Percentiles rank a stretch among this genome's conserved stretches.
Evolutionary conservation across 1,140 invertebrate genomes (phyloP).

Genomic region (Drosophila setifemur): DNA sequence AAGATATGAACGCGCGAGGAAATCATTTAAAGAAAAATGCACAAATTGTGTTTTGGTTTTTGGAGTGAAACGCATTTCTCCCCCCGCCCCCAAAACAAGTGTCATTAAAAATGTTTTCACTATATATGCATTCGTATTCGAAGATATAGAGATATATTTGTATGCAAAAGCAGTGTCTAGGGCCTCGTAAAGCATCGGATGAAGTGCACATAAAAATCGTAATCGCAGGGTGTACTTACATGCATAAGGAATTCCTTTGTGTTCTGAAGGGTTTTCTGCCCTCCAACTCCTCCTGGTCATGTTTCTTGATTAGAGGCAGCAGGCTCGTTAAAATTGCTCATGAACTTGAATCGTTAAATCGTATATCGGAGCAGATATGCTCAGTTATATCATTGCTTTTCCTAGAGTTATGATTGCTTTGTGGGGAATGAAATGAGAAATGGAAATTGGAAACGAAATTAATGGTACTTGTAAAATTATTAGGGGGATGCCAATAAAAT

Average conservation of each 20-base stretch:
- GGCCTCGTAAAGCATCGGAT: constrained; percentile 56
- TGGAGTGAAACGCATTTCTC: constrained; percentile 28
- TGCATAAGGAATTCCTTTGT: constrained; percentile 51
- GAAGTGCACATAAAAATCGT: constrained; percentile 72
- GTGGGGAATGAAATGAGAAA: constrained; percentile 7
- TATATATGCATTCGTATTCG: background rate
- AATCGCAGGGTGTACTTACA: constrained; percentile 65
- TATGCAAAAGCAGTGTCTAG: constrained; percentile 69
- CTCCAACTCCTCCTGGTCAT: constrained; percentile 9
- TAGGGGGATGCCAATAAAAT: background rate
- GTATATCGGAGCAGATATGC: constrained; percentile 50
- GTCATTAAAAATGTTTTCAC: constrained; percentile 61
- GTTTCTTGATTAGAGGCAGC: constrained; percentile 44
- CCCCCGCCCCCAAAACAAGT: too few relatives aligned
- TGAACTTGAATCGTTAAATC: constrained; percentile 65
- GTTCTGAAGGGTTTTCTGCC: background rate
- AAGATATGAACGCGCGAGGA: constrained; percentile 60
- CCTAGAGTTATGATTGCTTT: constrained; percentile 34
- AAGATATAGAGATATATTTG: constrained; percentile 33
- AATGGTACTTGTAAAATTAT: constrained; percentile 29
- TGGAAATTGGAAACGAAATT: constrained; percentile 5
- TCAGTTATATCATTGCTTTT: constrained; percentile 10
- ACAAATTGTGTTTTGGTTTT: constrained; percentile 57
- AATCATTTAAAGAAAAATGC: constrained; percentile 70
- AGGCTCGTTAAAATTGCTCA: constrained; percentile 58